These are phyloP conservation scores for Yponomeuta evonymella DNA, from an alignment of 2,888 invertebrate genomes.

Conservation along the genomic window DNA sequence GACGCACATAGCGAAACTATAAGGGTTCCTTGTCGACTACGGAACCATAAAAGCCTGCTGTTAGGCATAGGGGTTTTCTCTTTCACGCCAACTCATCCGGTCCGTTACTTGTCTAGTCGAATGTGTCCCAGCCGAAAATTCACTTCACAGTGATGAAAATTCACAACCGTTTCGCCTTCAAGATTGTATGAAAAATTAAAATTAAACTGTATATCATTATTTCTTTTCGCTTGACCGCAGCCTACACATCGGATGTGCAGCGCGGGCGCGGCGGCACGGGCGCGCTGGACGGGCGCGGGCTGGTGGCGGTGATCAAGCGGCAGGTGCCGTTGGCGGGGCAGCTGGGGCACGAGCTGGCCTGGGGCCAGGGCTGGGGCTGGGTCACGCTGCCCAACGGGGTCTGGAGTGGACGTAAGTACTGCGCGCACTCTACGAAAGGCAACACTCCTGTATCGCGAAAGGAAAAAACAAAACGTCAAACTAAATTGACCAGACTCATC, in stretches of 20 bases:
- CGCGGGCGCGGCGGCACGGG: constrained; percentile 51
- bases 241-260: constrained; percentile 24
- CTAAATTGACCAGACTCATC: too few relatives aligned
- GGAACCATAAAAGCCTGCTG: too few relatives aligned
- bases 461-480: background rate
- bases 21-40: too few relatives aligned
- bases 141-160: too few relatives aligned
- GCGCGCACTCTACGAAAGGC: background rate
- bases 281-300: constrained; percentile 61
- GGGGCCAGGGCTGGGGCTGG: constrained; percentile 88
- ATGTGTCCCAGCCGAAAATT: too few relatives aligned
- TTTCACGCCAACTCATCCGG: too few relatives aligned
- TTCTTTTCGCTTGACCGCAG: background rate
- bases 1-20: too few relatives aligned
- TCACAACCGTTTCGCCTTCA: too few relatives aligned
- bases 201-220: too few relatives aligned
- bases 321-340: constrained; percentile 71
- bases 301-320: constrained; percentile 69
- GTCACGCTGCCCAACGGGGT: constrained; percentile 80
- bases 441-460: background rate
- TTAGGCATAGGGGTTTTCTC: too few relatives aligned
- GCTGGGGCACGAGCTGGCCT: constrained; percentile 75
- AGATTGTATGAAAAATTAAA: too few relatives aligned
- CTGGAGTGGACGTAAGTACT: constrained; percentile 78
- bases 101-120: too few relatives aligned